A percentile compares a stretch with the other conserved stretches of the same genome.
Conservation (phyloP, 2,888 invertebrate genomes). For the Andricus curvator region DNA sequence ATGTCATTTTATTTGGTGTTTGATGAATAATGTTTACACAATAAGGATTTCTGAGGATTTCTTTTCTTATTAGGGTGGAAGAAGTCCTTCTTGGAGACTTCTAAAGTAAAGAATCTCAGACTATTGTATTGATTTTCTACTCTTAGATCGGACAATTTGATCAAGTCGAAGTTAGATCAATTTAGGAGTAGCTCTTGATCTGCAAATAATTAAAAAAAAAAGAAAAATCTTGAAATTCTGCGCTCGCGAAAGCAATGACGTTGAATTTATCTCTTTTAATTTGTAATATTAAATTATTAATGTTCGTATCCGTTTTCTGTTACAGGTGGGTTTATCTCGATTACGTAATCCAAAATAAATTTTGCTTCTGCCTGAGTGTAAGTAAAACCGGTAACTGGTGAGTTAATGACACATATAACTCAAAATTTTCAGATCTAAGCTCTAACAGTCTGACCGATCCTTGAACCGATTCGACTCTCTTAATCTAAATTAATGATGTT, state of each 20-base stretch:
- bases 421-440: not conserved
- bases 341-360: slow-evolving; percentile 1
- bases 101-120: not conserved
- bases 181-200: not conserved
- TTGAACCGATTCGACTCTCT: no score
- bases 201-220: not conserved
- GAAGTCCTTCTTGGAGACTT: not conserved
- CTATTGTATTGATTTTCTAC: slow-evolving; percentile 1
- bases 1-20: not conserved
- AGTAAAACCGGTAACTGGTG: not conserved
- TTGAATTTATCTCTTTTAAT: not conserved
- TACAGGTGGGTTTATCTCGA: slow-evolving; percentile 27
- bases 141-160: not conserved
- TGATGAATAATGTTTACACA: not conserved
- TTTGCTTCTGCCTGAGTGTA: not conserved
- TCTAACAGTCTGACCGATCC: not conserved
- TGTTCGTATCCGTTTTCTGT: not conserved
- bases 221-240: not conserved
- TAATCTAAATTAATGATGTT: no score
- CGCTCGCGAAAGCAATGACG: not conserved
- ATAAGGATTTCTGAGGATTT: not conserved
- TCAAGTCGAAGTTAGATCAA: not conserved
- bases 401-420: not conserved
- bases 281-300: not conserved
- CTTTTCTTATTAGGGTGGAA: not conserved